Evolutionary conservation across 1,140 invertebrate species (phyloP), one percentile per base, ranked within the genome.

Genomic region (Melanaphis sacchari): DNA sequence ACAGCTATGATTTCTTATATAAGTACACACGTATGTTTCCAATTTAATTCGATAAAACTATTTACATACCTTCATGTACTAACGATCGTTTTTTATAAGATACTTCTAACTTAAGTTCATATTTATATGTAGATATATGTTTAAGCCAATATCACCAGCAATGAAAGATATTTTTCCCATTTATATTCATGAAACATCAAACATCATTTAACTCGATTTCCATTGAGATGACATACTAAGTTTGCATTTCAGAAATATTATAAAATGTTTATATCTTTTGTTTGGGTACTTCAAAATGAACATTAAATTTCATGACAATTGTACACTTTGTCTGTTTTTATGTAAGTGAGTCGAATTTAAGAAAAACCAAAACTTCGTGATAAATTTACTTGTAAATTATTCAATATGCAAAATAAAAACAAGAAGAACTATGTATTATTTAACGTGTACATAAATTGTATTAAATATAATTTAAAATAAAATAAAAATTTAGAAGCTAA

Each of bases 121-220:
- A 31, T 85, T 3, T 40, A 40, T 41, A 41, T 41, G n/a, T 46
- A 36, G 22, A 46, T 46, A 2, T 49, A 18, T 3, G 7, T 87
- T 52, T 54, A 4, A 89, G 4, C 24, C 36, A 52, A 54, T 38
- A 24, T 26, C 26, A 54, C 18, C 21, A 88, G 22, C 36, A 54
- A 40, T 54, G 24, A 11, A 26, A 89, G 49, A 54, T 52, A 52
- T 52, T 1, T 52, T 38, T 38, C 3, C 46, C n/a, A 52, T 89
- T 89, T 52, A 38, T 46, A 89, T 40, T 89, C 88, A 54, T 54
- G 46, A 89, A 89, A 89, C 46, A 89, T 54, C 24, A 89, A 89
- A 89, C 46, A 54, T 54, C 46, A 89, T 89, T 89, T 54, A 89
- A 54, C 88, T 54, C 49, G n/a, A 89, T 54, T 26, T 26, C 22